Base-by-base conservation (phyloP, 2,888 invertebrate species). In the Heliconius cydno region DNA sequence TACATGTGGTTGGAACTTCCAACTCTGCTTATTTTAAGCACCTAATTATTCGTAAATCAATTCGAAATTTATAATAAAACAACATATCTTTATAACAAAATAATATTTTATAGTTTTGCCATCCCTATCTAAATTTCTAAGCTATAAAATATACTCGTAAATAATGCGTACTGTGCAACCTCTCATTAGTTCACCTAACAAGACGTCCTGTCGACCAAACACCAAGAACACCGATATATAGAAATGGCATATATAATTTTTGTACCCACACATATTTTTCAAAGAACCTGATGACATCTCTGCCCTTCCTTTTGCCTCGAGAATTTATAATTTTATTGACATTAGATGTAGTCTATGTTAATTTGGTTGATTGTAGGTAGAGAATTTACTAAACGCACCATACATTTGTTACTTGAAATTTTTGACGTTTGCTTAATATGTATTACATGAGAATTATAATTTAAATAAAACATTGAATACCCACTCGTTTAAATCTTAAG, bases 151-250 rank as follows among this genome's bases (percentile, higher is more conserved):
- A 79, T 76, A 30, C 30, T 30, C 30, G 30, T 30, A 80, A 80
- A 80, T 81, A 79, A 81, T 72, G 76, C 66, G 70, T 25, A n/a
- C 70, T 34, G 28, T 67, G 68, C 28, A 79, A 79, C 66, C 68
- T 72, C 67, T 81, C 79, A 81, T 81, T 81, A 81, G 79, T 77
- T 76, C 72, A 67, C 67, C 76, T 79, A 79, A 77, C 81, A 79
- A 79, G 81, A 78, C 76, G 73, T 67, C 81, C 76, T 76, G 81
- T 63, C 65, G 76, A 76, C 41, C 28, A 30, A 22, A 38, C 30
- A 41, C 68, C 46, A 38, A 67, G 67, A 76, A 52, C 34, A 76
- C 7, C 25, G 41, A 68, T 2, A 15, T 12, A 2, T 30, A 28
- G 67, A 76, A 67, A 68, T 76, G 76, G 76, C 25, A 76, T 67